Percentiles rank a stretch among this genome's conserved stretches.
These are phyloP conservation scores for Spermophilus dauricus DNA, from an alignment of 2,113 vertebrate genomes.

Conservation along the genomic window DNA sequence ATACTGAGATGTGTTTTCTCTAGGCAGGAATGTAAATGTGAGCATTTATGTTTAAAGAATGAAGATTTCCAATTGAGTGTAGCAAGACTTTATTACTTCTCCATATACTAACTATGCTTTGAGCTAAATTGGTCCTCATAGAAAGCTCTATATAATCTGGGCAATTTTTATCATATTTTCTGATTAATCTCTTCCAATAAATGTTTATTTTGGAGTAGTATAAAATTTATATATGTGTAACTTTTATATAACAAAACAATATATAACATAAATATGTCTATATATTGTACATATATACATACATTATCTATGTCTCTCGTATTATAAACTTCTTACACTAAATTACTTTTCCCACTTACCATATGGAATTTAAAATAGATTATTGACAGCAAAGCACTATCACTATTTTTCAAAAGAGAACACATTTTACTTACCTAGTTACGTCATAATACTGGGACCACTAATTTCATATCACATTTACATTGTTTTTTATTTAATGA, in stretches of 20 bases:
- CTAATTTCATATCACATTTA: slow-evolving; percentile 38
- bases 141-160: not conserved
- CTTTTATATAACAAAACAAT: too few relatives aligned
- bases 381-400: not conserved
- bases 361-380: not conserved
- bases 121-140: not conserved
- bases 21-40: not conserved
- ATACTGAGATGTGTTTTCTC: not conserved
- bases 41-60: not conserved
- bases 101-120: not conserved
- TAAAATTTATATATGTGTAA: not conserved
- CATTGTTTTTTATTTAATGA: slow-evolving; percentile 50
- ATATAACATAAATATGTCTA: not conserved
- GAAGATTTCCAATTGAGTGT: not conserved
- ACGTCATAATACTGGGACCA: not conserved
- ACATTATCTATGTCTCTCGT: too few relatives aligned
- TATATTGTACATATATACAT: too few relatives aligned
- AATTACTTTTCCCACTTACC: not conserved
- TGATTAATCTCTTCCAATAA: not conserved
- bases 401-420: slow-evolving; percentile 21
- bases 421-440: slow-evolving; percentile 26
- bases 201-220: not conserved
- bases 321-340: not conserved
- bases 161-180: not conserved
- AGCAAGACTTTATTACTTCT: not conserved